phyloP scores from a whole-genome alignment of 2,888 invertebrate species.

The Synanthedon formicaeformis region DNA sequence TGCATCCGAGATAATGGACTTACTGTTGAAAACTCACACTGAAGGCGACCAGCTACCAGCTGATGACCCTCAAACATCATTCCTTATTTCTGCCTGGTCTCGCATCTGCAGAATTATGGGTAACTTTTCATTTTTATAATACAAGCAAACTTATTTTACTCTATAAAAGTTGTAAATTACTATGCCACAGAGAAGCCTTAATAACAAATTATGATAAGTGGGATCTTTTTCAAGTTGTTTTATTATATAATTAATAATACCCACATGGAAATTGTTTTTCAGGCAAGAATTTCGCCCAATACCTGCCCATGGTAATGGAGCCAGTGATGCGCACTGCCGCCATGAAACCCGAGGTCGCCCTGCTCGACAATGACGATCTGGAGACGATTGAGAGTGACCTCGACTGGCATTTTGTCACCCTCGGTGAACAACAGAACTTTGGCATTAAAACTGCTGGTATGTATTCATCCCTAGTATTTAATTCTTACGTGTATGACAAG shows the following conservation, averaged over 20 bases:
- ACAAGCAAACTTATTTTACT: neutral
- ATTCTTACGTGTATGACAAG: no score
- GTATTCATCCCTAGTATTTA: neutral
- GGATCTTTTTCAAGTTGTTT: no score
- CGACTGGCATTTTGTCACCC: slow-evolving; percentile 94
- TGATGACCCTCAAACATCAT: slow-evolving; percentile 97
- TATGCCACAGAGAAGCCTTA: neutral
- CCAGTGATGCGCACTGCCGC: slow-evolving; percentile 93
- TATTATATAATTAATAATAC: no score
- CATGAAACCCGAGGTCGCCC: slow-evolving; percentile 92
- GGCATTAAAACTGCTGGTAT: slow-evolving; percentile 90
- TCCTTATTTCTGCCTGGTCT: slow-evolving; percentile 99
- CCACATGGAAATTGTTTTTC: no score
- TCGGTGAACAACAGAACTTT: slow-evolving; percentile 95
- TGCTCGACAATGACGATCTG: slow-evolving; percentile 88
- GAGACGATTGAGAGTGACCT: slow-evolving; percentile 86
- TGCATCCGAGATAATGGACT: slow-evolving; percentile 95
- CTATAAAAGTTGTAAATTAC: slow-evolving; percentile 4
- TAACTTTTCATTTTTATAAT: slow-evolving; percentile 9
- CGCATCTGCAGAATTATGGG: slow-evolving; percentile 95
- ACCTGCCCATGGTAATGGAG: slow-evolving; percentile 94
- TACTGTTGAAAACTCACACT: slow-evolving; percentile 90
- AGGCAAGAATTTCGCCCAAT: slow-evolving; percentile 89
- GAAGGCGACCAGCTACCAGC: slow-evolving; percentile 87
- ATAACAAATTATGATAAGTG: no score